A percentile compares a stretch with the other conserved stretches of the same genome.
These are phyloP conservation scores for Penelope pileata DNA, from an alignment of 2,113 vertebrate species.

Conservation along the genomic window DNA sequence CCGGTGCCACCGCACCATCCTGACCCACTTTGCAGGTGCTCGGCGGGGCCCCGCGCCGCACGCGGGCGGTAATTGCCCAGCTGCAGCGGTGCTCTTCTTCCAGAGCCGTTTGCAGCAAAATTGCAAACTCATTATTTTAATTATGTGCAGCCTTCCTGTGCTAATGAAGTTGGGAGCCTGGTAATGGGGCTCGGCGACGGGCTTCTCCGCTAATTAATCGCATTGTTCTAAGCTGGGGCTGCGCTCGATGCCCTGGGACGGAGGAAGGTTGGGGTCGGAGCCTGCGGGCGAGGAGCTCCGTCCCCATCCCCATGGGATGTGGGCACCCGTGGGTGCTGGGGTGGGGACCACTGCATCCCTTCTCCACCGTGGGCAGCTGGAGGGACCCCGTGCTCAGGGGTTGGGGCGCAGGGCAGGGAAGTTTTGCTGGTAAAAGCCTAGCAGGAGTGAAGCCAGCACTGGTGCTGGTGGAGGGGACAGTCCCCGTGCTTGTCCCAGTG, in stretches of 20 bases:
- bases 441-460: neutral
- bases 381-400: neutral
- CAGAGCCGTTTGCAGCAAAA: constrained; percentile 57
- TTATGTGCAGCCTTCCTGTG: constrained; percentile 62
- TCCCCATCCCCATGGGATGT: neutral
- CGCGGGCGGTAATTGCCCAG: neutral
- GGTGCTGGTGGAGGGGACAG: neutral
- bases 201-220: constrained; percentile 53
- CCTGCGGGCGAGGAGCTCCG: neutral
- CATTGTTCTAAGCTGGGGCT: neutral
- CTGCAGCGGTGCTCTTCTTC: constrained; percentile 33
- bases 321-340: accelerated
- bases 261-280: neutral
- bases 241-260: neutral
- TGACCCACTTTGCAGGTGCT: neutral
- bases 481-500: neutral
- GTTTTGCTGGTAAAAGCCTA: neutral
- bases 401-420: neutral
- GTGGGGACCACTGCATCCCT: neutral
- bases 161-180: constrained; percentile 72
- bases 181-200: constrained; percentile 64
- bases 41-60: neutral
- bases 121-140: constrained; percentile 70
- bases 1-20: neutral
- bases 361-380: neutral